These are phyloP conservation scores for Porites lutea DNA, from an alignment of 64 coral and sea anemone genomes.

Conservation along the genomic window DNA sequence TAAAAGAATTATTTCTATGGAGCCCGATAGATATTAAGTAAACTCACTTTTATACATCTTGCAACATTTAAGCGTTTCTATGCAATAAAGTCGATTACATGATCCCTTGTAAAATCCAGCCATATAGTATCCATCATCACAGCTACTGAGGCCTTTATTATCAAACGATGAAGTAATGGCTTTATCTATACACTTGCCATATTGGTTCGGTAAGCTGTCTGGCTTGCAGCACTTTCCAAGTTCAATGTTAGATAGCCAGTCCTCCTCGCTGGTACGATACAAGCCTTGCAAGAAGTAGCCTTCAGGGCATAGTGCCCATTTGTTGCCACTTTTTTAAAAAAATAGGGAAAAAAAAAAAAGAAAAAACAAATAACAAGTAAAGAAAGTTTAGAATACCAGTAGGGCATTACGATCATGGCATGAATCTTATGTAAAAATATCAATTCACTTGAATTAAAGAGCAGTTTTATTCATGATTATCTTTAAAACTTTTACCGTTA, in stretches of 20 bases:
- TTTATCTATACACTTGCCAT: conserved; percentile 10
- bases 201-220: neutral
- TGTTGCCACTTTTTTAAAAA: neutral
- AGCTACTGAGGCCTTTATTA: neutral
- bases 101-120: neutral
- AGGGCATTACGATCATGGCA: no score
- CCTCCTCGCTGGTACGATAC: neutral
- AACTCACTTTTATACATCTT: neutral
- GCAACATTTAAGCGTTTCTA: conserved; percentile 6
- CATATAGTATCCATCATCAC: conserved; percentile 19
- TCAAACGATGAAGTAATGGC: neutral
- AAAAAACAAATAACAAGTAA: no score
- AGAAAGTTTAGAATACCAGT: no score
- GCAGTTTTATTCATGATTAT: no score
- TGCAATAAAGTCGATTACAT: neutral
- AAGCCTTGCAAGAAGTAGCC: conserved; percentile 56
- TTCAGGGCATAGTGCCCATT: conserved; percentile 22
- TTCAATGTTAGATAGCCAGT: conserved; percentile 35
- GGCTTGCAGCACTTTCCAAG: conserved; percentile 57
- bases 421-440: no score
- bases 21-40: no score
- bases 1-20: no score
- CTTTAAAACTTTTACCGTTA: no score
- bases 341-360: no score
- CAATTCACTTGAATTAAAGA: no score